A percentile compares a stretch with the other conserved stretches of the same genome.
These are phyloP conservation scores for Numenius arquata DNA, from an alignment of 2,113 vertebrate genomes.

Conservation along the genomic window DNA sequence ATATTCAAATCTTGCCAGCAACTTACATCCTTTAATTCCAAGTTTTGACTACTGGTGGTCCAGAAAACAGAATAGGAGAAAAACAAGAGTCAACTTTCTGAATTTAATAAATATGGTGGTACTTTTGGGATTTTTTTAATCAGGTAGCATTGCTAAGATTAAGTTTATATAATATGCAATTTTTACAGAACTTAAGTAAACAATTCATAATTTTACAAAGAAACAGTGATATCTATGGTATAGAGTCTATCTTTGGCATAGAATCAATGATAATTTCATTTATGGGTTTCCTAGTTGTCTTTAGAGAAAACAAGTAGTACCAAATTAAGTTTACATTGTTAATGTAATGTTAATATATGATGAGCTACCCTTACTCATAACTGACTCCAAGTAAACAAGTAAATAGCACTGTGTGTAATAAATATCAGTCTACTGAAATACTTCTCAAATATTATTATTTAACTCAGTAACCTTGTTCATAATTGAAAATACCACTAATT, in stretches of 20 bases:
- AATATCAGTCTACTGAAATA: neutral
- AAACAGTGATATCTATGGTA: neutral
- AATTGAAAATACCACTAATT: neutral
- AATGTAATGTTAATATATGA: neutral
- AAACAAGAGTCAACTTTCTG: neutral
- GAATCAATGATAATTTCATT: neutral
- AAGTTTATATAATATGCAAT: neutral
- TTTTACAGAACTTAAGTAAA: neutral
- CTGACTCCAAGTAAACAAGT: neutral
- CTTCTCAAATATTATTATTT: neutral
- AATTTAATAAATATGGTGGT: neutral
- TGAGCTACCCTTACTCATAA: neutral
- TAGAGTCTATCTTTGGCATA: neutral
- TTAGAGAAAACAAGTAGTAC: neutral
- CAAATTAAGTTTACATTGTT: neutral
- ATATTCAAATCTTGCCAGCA: neutral
- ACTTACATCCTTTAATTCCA: neutral
- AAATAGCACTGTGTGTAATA: neutral
- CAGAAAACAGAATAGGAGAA: neutral
- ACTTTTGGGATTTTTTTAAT: neutral
- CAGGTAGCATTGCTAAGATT: neutral
- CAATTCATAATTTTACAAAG: neutral
- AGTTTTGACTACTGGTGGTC: neutral
- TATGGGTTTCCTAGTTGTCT: neutral
- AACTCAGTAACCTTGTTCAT: neutral